phyloP scores from a whole-genome alignment of 2,797 vertebrate genomes.

The Parauchenoglanis punctatus region DNA sequence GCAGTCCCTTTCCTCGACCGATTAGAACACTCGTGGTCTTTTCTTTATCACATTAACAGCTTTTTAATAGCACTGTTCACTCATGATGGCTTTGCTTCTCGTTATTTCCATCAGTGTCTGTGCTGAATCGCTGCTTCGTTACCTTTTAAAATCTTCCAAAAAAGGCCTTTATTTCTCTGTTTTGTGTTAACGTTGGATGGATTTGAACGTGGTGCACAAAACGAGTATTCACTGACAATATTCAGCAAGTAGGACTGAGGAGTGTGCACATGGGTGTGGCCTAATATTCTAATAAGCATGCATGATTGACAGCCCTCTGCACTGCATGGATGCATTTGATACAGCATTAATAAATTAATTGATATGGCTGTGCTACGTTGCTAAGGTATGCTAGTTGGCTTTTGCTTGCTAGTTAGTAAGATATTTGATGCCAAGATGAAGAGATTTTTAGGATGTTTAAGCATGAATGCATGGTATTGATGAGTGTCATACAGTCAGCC shows the following conservation, averaged over 20 bases:
- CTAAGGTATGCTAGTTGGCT: not conserved
- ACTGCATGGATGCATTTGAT: not conserved
- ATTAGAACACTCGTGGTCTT: not conserved
- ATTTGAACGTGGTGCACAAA: not conserved
- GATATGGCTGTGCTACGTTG: not conserved
- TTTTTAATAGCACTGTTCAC: not conserved
- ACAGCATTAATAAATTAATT: not conserved
- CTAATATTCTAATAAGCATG: not conserved
- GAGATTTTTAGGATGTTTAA: not conserved
- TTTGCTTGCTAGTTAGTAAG: not conserved
- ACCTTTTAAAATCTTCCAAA: not conserved
- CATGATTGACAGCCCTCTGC: not conserved
- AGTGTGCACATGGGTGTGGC: not conserved
- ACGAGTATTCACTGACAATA: not conserved
- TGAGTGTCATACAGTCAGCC: not conserved
- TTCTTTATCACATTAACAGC: not conserved
- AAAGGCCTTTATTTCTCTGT: not conserved
- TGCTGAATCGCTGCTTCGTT: conserved; percentile 4
- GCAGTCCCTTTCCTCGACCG: not conserved
- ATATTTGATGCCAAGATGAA: not conserved
- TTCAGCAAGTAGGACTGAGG: not conserved
- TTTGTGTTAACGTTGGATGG: not conserved
- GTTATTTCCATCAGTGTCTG: not conserved
- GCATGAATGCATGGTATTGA: not conserved
- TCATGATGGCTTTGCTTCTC: conserved; percentile 1